Evolutionary conservation across 2,113 vertebrate species (phyloP).

Genomic region (Spea multiplicata): DNA sequence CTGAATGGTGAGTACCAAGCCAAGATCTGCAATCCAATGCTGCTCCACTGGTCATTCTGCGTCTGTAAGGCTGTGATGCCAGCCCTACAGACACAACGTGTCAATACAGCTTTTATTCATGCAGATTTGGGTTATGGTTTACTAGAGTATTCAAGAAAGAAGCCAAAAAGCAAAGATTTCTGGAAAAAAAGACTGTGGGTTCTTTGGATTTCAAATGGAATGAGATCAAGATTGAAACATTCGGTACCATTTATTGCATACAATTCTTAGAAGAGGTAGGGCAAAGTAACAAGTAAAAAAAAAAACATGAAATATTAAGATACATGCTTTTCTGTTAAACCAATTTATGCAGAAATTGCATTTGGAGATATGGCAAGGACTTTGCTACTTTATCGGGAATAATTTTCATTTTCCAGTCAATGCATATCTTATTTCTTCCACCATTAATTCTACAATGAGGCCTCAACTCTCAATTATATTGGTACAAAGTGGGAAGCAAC

Average conservation of each 20-base stretch:
- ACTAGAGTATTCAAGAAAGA: too few species aligned
- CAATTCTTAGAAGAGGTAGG: not conserved
- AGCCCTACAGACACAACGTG: too few species aligned
- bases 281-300: not conserved
- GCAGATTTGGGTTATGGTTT: too few species aligned
- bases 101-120: too few species aligned
- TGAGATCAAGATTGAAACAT: not conserved
- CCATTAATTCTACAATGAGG: slow-evolving; percentile 70
- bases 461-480: slow-evolving; percentile 70
- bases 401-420: slow-evolving; percentile 73
- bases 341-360: slow-evolving; percentile 46
- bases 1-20: too few species aligned
- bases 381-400: slow-evolving; percentile 64
- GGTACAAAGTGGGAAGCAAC: slow-evolving; percentile 65
- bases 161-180: too few species aligned
- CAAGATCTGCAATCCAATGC: too few species aligned
- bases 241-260: not conserved
- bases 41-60: too few species aligned
- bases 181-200: too few species aligned
- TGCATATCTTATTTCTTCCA: slow-evolving; percentile 74
- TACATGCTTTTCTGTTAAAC: slow-evolving; percentile 17
- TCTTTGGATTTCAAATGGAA: too few species aligned
- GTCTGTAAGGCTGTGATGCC: too few species aligned
- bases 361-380: slow-evolving; percentile 57
- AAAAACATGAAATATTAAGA: not conserved